phyloP scores from a whole-genome alignment of 2,113 vertebrate species.

The Sylvilagus bachmani region DNA sequence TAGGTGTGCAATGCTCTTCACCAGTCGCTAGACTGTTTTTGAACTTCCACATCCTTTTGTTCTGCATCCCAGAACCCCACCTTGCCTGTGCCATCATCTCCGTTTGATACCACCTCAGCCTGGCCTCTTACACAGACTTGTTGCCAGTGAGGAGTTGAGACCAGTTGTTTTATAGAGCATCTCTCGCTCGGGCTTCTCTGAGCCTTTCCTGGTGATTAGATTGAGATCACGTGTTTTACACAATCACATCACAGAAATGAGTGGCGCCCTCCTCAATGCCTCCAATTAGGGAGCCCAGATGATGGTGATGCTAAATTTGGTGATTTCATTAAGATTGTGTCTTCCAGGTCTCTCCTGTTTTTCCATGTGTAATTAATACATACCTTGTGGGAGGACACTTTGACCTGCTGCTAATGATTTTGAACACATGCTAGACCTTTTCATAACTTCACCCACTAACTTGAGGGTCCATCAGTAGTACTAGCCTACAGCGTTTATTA shows the following conservation, averaged over 20 bases:
- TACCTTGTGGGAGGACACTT: neutral
- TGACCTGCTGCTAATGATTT: neutral
- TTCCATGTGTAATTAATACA: neutral
- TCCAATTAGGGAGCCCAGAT: rapidly evolving
- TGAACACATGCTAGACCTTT: neutral
- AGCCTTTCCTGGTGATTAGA: neutral
- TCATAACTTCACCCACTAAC: neutral
- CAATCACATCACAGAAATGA: neutral
- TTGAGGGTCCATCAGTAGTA: neutral
- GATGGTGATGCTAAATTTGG: neutral
- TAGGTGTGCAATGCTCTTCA: neutral
- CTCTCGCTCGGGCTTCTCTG: neutral
- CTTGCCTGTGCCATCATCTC: neutral
- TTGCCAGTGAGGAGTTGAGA: neutral
- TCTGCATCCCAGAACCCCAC: no score
- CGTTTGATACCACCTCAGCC: neutral
- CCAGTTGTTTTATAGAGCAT: neutral
- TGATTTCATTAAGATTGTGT: neutral
- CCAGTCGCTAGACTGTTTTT: neutral
- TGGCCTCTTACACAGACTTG: neutral
- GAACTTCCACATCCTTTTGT: no score
- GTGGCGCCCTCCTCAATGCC: rapidly evolving
- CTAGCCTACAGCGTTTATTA: neutral
- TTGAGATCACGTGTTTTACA: neutral
- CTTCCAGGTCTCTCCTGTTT: neutral